phyloP scores from a whole-genome alignment of 2,113 vertebrate species.

The Xenus cinereus region DNA sequence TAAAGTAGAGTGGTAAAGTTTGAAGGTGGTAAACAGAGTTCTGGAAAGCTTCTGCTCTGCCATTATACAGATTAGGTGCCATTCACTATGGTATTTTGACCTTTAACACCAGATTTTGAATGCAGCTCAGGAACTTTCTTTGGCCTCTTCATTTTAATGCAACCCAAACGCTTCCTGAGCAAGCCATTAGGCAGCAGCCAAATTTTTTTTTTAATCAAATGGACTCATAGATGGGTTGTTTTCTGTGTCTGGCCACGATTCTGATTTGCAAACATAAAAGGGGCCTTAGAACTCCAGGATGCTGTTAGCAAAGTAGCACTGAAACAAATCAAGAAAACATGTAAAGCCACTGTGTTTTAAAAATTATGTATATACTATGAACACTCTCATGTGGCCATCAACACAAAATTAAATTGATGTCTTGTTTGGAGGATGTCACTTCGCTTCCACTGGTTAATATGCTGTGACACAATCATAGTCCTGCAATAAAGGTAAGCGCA shows the following conservation, averaged over 20 bases:
- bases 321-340: background rate
- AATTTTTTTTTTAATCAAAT: constrained; percentile 56
- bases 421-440: background rate
- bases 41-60: background rate
- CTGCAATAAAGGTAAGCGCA: background rate
- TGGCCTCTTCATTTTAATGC: constrained; percentile 64
- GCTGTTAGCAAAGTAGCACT: background rate
- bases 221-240: constrained; percentile 38
- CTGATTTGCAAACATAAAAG: constrained; percentile 31
- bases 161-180: constrained; percentile 56
- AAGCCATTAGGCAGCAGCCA: constrained; percentile 54
- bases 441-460: background rate
- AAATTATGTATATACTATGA: background rate
- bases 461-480: background rate
- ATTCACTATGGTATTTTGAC: constrained; percentile 29
- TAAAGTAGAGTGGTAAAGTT: background rate
- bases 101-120: constrained; percentile 45
- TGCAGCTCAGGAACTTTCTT: constrained; percentile 59
- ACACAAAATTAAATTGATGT: background rate
- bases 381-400: background rate
- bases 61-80: background rate
- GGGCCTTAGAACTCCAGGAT: background rate
- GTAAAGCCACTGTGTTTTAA: background rate
- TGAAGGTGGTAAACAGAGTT: background rate
- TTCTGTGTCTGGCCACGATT: constrained; percentile 47